phyloP scores from a whole-genome alignment of 2,888 invertebrate genomes.

The Lasioglossum malachurum region DNA sequence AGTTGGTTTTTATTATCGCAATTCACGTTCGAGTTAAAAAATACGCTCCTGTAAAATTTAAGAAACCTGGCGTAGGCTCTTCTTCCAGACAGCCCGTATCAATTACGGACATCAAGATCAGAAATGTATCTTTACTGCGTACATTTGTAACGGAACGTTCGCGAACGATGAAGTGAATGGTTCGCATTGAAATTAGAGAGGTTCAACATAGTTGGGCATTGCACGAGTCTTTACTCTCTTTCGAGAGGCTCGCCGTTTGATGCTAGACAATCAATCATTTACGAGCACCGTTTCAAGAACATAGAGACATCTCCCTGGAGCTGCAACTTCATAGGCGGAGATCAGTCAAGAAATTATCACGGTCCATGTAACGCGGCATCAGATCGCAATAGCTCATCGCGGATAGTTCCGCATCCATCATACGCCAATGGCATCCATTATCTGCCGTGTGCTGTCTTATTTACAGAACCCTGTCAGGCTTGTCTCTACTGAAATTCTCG shows the following conservation, averaged over 20 bases:
- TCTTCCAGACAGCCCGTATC: too few relatives aligned
- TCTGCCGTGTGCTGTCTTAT: slow-evolving; percentile 58
- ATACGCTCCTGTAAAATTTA: too few relatives aligned
- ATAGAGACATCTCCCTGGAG: not conserved
- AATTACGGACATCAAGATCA: too few relatives aligned
- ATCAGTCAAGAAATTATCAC: slow-evolving; percentile 30
- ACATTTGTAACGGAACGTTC: too few relatives aligned
- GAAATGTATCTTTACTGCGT: too few relatives aligned
- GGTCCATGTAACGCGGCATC: slow-evolving; percentile 6
- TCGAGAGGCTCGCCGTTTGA: not conserved
- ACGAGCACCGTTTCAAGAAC: not conserved
- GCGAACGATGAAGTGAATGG: not conserved
- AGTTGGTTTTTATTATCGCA: too few relatives aligned
- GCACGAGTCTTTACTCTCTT: not conserved
- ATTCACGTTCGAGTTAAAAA: too few relatives aligned
- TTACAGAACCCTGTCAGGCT: slow-evolving; percentile 61
- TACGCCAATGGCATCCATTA: slow-evolving; percentile 44
- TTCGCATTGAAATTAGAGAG: not conserved
- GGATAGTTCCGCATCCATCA: slow-evolving; percentile 31
- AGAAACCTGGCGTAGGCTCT: too few relatives aligned
- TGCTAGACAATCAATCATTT: slow-evolving; percentile 9
- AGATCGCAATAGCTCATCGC: slow-evolving; percentile 12
- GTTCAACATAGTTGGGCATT: not conserved
- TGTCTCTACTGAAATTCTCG: slow-evolving; percentile 48
- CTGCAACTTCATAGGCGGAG: not conserved